Base-by-base conservation (phyloP, 1,140 invertebrate species). In the Copidosoma floridanum region DNA sequence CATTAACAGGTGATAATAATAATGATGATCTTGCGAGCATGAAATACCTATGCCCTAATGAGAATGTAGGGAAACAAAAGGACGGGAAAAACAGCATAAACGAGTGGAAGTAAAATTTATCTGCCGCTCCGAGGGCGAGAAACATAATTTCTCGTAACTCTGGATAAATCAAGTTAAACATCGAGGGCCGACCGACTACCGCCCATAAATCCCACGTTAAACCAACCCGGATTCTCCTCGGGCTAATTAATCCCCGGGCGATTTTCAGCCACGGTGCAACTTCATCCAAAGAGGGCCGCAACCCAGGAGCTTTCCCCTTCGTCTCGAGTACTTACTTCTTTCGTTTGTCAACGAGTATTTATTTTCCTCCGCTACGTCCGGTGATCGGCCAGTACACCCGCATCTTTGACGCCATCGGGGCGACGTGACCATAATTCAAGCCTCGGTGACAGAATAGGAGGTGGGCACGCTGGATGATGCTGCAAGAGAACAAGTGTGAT, bases 401-500 rank as follows among this genome's bases (percentile, higher is more conserved):
- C 26, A 27, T n/a, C 41, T 23, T 23, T 11, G 38, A 14, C 21
- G 44, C 23, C 26, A 47, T 24, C 44, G 27, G 14, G 10, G 21
- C 16, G 21, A 5, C 18, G 21, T n/a, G n/a, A n/a, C n/a, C 29
- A 12, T 32, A 32, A 32, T 32, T 32, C 29, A 32, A 32, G 29
- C 29, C 12, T 12, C 29, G 29, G 12, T 12, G 29, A 32, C 6
- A 32, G 29, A 32, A 32, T 6, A 32, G 29, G 12, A 32, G 12
- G 29, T 8, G 29, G 26, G 27, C 7, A 54, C n/a, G n/a, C n/a
- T n/a, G n/a, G n/a, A n/a, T n/a, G n/a, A n/a, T n/a, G n/a, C n/a
- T n/a, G n/a, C n/a, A n/a, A n/a, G n/a, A 56, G 65, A 67, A 72
- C 70, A 72, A 72, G 65, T 72, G 57, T 65, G 72, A 73, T 72